phyloP scores from a whole-genome alignment of 2,113 vertebrate genomes.

The Emberiza fucata region DNA sequence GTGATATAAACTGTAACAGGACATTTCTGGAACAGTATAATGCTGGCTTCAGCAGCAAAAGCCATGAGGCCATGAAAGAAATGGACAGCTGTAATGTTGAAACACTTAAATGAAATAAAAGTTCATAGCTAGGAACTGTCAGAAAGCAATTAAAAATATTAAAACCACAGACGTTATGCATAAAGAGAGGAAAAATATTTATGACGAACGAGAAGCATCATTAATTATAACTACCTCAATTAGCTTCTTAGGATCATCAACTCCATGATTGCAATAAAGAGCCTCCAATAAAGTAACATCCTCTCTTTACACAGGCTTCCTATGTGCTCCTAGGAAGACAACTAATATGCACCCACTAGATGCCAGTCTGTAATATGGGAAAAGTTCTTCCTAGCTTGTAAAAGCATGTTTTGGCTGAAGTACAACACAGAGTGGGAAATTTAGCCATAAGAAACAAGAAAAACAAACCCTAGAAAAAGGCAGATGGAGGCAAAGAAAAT shows the following conservation, averaged over 20 bases:
- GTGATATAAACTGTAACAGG: background rate
- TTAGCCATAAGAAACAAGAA: conserved; percentile 19
- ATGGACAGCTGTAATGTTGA: background rate
- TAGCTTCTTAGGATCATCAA: background rate
- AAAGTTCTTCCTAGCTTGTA: background rate
- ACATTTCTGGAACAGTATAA: background rate
- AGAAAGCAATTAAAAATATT: background rate
- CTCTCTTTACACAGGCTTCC: background rate
- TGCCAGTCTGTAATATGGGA: conserved; percentile 24
- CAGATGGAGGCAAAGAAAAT: conserved; percentile 21
- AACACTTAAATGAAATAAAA: conserved; percentile 4
- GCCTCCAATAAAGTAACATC: background rate
- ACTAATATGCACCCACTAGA: background rate
- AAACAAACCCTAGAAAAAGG: conserved; percentile 25
- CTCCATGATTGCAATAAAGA: background rate
- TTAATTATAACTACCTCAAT: background rate
- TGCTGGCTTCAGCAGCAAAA: background rate
- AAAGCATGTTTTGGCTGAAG: conserved; percentile 11
- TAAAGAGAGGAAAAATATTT: background rate
- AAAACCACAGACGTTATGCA: background rate
- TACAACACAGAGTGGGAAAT: conserved; percentile 16
- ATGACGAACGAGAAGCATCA: background rate
- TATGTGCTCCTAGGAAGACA: background rate
- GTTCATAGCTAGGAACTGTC: background rate
- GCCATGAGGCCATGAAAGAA: background rate